phyloP scores from a whole-genome alignment of 2,113 vertebrate genomes.

The Indicator indicator region DNA sequence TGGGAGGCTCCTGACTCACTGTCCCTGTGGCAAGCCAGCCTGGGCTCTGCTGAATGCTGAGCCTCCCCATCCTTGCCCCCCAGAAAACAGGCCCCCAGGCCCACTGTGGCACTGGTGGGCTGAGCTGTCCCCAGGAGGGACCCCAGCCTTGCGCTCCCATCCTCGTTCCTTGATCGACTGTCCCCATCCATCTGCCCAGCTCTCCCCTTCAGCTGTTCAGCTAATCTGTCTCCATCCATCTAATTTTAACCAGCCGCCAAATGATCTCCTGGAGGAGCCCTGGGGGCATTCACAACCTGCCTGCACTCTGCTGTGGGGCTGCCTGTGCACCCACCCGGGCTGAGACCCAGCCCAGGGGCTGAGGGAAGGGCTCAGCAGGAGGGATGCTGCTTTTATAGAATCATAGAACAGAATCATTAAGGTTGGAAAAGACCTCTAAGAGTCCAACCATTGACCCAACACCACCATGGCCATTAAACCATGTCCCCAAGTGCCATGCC shows the following conservation, averaged over 20 bases:
- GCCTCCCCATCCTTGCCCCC: neutral
- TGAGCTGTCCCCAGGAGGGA: neutral
- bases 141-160: neutral
- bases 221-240: conserved; percentile 61
- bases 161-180: neutral
- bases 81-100: neutral
- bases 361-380: accelerated
- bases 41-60: neutral
- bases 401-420: too few relatives aligned
- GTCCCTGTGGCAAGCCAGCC: neutral
- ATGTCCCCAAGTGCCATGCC: too few relatives aligned
- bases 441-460: too few relatives aligned
- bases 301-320: neutral
- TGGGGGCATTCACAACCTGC: neutral
- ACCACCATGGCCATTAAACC: too few relatives aligned
- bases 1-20: neutral
- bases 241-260: conserved; percentile 55
- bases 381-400: neutral
- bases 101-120: neutral
- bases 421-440: too few relatives aligned
- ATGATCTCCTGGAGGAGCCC: conserved; percentile 43
- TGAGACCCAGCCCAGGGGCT: neutral
- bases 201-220: conserved; percentile 55
- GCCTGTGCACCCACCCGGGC: accelerated
- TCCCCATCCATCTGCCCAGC: conserved; percentile 9